Evolutionary conservation across 2,888 invertebrate species (phyloP).

Genomic region (Arctia plantaginis): DNA sequence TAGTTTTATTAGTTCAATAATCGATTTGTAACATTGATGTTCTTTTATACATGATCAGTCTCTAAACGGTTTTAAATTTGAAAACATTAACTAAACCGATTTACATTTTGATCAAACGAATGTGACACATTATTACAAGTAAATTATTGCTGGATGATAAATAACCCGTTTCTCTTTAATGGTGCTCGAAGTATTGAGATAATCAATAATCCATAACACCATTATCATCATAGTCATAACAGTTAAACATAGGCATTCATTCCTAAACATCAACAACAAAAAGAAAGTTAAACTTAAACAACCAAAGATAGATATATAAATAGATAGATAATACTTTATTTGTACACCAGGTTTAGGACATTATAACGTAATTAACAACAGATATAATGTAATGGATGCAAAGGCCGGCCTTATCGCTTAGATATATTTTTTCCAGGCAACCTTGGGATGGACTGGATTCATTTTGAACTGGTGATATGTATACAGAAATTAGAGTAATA

Average conservation of each 20-base stretch:
- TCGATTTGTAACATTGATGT: background rate
- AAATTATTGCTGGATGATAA: constrained; percentile 12
- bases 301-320: too few species aligned
- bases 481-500: too few species aligned
- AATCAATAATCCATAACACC: constrained; percentile 5
- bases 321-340: too few species aligned
- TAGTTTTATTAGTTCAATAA: background rate
- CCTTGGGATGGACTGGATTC: too few species aligned
- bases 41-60: background rate
- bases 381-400: too few species aligned
- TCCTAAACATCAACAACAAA: constrained; percentile 13
- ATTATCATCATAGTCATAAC: constrained; percentile 16
- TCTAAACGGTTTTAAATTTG: background rate
- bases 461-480: too few species aligned
- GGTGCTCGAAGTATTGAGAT: constrained; percentile 12
- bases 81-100: background rate
- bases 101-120: background rate
- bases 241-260: constrained; percentile 9
- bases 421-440: too few species aligned
- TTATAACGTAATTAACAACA: too few species aligned
- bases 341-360: too few species aligned
- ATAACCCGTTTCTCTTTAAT: constrained; percentile 21
- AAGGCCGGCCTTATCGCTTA: too few species aligned
- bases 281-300: constrained; percentile 9
- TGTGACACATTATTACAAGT: constrained; percentile 12